phyloP scores from a whole-genome alignment of 2,888 invertebrate genomes.

The Lomographa bimaculata region DNA sequence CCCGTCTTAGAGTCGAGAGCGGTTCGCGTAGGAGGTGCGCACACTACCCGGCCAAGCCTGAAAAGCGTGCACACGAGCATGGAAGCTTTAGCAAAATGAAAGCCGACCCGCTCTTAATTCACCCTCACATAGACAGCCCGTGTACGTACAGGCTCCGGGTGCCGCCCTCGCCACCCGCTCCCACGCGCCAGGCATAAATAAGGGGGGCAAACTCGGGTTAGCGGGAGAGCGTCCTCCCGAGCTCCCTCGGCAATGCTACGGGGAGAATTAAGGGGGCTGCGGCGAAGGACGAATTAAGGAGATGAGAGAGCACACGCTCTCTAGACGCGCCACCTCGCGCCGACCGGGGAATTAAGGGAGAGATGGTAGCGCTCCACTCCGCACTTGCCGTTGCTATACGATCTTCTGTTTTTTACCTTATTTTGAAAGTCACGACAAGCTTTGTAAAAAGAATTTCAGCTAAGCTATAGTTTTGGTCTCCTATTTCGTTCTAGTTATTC shows the following conservation, averaged over 20 bases:
- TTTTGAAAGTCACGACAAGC: slow-evolving; percentile 20
- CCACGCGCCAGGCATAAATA: slow-evolving; percentile 74
- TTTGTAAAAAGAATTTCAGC: slow-evolving; percentile 20
- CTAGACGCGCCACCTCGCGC: slow-evolving; percentile 75
- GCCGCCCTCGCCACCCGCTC: slow-evolving; percentile 43
- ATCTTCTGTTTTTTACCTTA: slow-evolving; percentile 32
- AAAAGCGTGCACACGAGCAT: slow-evolving; percentile 81
- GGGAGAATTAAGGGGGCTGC: slow-evolving; percentile 79
- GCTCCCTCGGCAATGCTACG: slow-evolving; percentile 65
- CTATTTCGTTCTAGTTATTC: neutral
- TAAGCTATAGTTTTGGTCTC: slow-evolving; percentile 9
- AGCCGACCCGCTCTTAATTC: slow-evolving; percentile 83
- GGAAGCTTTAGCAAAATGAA: slow-evolving; percentile 82
- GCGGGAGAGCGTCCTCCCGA: slow-evolving; percentile 74
- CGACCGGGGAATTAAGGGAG: slow-evolving; percentile 71
- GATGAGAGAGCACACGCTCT: slow-evolving; percentile 83
- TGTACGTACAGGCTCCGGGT: slow-evolving; percentile 61
- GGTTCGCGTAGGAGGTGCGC: slow-evolving; percentile 52
- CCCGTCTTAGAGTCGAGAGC: slow-evolving; percentile 64
- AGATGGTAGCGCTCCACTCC: slow-evolving; percentile 33
- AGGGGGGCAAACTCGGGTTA: slow-evolving; percentile 78
- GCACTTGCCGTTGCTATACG: slow-evolving; percentile 28
- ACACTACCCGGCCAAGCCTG: slow-evolving; percentile 63
- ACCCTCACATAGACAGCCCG: slow-evolving; percentile 72
- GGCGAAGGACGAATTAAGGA: slow-evolving; percentile 84